A percentile compares a stretch with the other conserved stretches of the same genome.
Evolutionary conservation across 2,888 invertebrate genomes (phyloP).

Genomic region (Philhelius pedissequus): DNA sequence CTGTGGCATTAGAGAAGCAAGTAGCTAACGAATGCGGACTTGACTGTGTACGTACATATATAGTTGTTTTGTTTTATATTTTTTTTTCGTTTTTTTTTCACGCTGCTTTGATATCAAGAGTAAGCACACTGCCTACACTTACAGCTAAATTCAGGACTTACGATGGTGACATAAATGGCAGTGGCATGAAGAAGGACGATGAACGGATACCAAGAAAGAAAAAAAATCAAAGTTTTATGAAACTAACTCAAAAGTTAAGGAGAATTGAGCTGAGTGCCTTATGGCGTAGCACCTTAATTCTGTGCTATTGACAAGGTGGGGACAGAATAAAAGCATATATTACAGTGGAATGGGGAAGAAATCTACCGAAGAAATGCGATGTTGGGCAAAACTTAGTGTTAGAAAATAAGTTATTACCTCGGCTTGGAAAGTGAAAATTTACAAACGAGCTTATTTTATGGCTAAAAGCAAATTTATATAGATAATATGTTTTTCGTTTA

Average conservation of each 20-base stretch:
- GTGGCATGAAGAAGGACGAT: constrained; percentile 32
- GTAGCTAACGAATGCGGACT: constrained; percentile 66
- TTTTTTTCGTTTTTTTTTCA: constrained; percentile 40
- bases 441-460: constrained; percentile 4
- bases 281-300: constrained; percentile 63
- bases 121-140: constrained; percentile 65
- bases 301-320: constrained; percentile 14
- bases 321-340: background rate
- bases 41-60: constrained; percentile 36
- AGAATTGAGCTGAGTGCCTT: constrained; percentile 52
- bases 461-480: background rate
- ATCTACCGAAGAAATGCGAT: background rate
- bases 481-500: background rate
- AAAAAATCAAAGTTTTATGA: constrained; percentile 64
- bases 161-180: constrained; percentile 10
- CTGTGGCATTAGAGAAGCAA: constrained; percentile 65
- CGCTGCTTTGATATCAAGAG: constrained; percentile 57
- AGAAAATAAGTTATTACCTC: constrained; percentile 18
- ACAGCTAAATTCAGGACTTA: constrained; percentile 63
- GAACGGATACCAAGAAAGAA: constrained; percentile 21
- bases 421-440: constrained; percentile 15
- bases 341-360: constrained; percentile 55
- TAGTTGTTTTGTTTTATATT: constrained; percentile 44
- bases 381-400: background rate
- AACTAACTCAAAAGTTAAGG: constrained; percentile 64